A percentile compares a stretch with the other conserved stretches of the same genome.
Conservation (phyloP, 2,113 vertebrate species). For the Larimichthys crocea region DNA sequence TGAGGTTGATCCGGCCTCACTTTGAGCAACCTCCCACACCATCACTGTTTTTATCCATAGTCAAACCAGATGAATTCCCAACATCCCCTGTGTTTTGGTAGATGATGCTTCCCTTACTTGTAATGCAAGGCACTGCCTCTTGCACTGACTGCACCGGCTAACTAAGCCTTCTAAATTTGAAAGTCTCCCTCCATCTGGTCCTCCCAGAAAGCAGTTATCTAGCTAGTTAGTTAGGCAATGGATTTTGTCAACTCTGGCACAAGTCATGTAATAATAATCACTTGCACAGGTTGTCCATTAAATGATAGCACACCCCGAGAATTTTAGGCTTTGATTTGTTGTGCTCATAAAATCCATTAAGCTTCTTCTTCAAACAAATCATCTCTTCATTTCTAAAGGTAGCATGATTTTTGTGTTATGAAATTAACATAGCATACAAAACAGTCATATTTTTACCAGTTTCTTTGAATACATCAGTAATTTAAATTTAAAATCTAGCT, state of each 20-base stretch:
- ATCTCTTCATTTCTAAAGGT: background rate
- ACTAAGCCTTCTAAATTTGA: conserved; percentile 19
- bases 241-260: background rate
- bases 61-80: conserved; percentile 48
- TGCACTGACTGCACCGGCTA: background rate
- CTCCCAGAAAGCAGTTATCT: conserved; percentile 8
- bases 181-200: conserved; percentile 14
- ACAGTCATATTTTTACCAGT: background rate
- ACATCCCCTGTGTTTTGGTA: conserved; percentile 27
- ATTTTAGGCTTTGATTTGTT: background rate
- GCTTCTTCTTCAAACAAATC: background rate
- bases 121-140: conserved; percentile 24
- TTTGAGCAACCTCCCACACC: conserved; percentile 66
- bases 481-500: background rate
- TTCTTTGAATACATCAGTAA: background rate
- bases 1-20: conserved; percentile 54
- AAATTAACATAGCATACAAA: background rate
- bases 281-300: background rate
- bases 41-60: conserved; percentile 54
- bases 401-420: too few relatives aligned
- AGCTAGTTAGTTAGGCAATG: background rate
- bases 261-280: conserved; percentile 10
- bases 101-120: conserved; percentile 14
- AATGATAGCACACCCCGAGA: background rate
- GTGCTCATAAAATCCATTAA: background rate